Evolutionary conservation across 2,888 invertebrate genomes (phyloP).

Genomic region (Phymatocera aterrima): DNA sequence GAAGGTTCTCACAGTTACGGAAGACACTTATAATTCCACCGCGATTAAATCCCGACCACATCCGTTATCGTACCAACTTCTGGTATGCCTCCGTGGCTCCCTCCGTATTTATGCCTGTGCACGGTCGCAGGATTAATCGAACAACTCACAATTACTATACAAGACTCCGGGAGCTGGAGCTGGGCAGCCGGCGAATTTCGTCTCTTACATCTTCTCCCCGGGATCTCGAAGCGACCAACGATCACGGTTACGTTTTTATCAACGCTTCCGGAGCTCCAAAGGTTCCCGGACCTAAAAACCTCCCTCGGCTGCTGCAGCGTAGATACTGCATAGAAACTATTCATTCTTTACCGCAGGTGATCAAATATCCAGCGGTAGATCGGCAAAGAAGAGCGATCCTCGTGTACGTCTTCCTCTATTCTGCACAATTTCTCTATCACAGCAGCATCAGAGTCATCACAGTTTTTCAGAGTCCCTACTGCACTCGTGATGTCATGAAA

Average conservation of each 20-base stretch:
- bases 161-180: background rate
- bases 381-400: background rate
- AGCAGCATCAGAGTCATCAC: too few relatives aligned
- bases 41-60: conserved; percentile 72
- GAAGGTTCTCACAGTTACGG: conserved; percentile 68
- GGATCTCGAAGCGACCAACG: conserved; percentile 18
- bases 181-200: background rate
- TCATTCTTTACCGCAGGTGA: background rate
- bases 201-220: conserved; percentile 6
- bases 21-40: conserved; percentile 71
- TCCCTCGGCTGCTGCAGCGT: background rate
- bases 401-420: too few relatives aligned
- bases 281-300: conserved; percentile 9
- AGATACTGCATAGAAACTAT: background rate
- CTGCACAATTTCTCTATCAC: too few relatives aligned
- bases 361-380: background rate
- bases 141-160: conserved; percentile 26
- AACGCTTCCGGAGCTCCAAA: conserved; percentile 33
- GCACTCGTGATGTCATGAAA: too few relatives aligned
- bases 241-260: conserved; percentile 15
- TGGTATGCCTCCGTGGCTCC: background rate
- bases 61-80: conserved; percentile 61
- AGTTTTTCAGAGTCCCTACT: too few relatives aligned
- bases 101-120: conserved; percentile 29
- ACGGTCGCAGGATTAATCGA: conserved; percentile 19